Evolutionary conservation across 2,797 vertebrate genomes (phyloP).

Genomic region (Ceryle rudis): DNA sequence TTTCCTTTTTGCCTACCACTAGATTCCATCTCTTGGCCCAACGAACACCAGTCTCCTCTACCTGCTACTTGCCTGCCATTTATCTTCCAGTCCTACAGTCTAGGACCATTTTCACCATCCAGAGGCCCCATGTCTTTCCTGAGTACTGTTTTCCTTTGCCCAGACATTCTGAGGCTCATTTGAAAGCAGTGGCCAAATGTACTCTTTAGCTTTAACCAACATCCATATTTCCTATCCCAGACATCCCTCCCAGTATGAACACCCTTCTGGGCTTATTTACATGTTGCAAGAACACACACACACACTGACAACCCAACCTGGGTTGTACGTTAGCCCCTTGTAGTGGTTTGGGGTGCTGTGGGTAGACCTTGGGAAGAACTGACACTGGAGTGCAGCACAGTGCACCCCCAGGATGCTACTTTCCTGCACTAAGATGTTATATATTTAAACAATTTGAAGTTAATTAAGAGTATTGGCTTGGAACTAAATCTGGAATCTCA

Average conservation of each 20-base stretch:
- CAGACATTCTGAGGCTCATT: not conserved
- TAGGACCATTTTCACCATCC: not conserved
- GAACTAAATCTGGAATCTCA: conserved; percentile 79
- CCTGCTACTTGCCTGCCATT: not conserved
- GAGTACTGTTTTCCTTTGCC: not conserved
- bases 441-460: conserved; percentile 80
- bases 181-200: not conserved
- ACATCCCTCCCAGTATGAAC: not conserved
- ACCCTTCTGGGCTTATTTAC: not conserved
- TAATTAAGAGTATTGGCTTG: conserved; percentile 83
- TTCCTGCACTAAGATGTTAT: conserved; percentile 40
- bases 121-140: not conserved
- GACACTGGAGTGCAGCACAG: not conserved
- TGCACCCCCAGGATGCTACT: not conserved
- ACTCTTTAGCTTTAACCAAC: not conserved
- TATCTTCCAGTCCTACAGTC: not conserved
- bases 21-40: not conserved
- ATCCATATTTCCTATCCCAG: not conserved
- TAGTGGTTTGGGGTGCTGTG: not conserved
- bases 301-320: not conserved
- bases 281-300: not conserved
- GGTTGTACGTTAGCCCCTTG: not conserved
- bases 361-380: not conserved
- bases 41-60: not conserved
- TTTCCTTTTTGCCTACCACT: not conserved